Evolutionary conservation across 2,113 vertebrate genomes (phyloP).

Genomic region (Varanus komodoensis): DNA sequence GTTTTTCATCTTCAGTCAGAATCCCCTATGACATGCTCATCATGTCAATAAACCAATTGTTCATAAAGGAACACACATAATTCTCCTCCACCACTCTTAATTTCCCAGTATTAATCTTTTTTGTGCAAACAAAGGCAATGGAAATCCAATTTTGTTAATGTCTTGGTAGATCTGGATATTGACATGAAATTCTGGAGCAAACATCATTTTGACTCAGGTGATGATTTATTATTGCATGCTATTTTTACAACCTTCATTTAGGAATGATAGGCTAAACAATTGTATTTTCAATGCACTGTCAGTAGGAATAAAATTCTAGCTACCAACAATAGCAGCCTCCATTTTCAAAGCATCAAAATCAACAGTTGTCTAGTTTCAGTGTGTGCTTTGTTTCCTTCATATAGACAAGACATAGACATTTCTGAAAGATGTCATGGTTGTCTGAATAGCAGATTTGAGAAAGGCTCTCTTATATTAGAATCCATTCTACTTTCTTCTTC

Average conservation of each 20-base stretch:
- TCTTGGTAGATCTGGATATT: constrained; percentile 4
- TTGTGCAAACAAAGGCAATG: neutral
- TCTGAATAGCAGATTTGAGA: neutral
- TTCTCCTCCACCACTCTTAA: neutral
- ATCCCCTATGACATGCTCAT: neutral
- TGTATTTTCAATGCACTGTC: neutral
- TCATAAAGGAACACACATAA: constrained; percentile 3
- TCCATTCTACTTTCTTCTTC: constrained; percentile 5
- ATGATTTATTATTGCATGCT: neutral
- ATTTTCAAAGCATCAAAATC: neutral
- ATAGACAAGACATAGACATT: neutral
- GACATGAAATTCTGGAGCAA: constrained; percentile 33
- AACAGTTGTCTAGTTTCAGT: neutral
- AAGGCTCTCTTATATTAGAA: neutral
- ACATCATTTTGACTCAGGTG: neutral
- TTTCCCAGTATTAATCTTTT: constrained; percentile 25
- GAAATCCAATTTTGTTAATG: constrained; percentile 31
- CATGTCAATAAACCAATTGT: constrained; percentile 9
- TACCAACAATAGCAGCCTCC: neutral
- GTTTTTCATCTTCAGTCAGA: constrained; percentile 17
- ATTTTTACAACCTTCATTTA: neutral
- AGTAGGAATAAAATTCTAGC: neutral
- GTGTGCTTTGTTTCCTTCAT: neutral
- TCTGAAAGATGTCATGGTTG: neutral
- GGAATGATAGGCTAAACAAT: neutral